phyloP scores from a whole-genome alignment of 2,113 vertebrate species.

The Cnemophilus loriae region DNA sequence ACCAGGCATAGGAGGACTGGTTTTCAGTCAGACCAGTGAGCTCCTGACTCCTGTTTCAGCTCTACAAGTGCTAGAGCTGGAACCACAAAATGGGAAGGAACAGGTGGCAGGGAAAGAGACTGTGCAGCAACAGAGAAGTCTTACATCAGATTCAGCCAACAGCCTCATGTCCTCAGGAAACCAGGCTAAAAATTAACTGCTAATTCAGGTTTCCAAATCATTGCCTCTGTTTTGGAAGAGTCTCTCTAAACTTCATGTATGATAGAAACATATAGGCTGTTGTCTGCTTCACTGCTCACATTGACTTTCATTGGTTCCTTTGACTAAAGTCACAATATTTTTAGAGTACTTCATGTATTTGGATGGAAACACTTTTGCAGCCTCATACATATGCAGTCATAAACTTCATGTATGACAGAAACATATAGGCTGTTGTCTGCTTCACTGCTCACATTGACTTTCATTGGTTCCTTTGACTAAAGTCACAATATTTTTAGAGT shows the following conservation, averaged over 20 bases:
- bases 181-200: slow-evolving; percentile 6
- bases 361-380: neutral
- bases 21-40: neutral
- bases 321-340: neutral
- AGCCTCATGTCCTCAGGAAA: neutral
- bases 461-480: neutral
- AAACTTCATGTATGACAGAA: neutral
- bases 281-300: neutral
- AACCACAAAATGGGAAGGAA: neutral
- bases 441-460: neutral
- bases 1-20: neutral
- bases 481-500: neutral
- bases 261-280: neutral
- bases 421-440: neutral
- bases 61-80: neutral
- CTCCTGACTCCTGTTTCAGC: neutral
- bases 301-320: neutral
- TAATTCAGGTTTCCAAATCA: neutral
- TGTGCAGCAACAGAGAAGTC: neutral
- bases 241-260: neutral
- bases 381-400: no score
- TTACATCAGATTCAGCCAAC: neutral
- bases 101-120: neutral
- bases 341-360: neutral
- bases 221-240: neutral